phyloP scores from a whole-genome alignment of 2,888 invertebrate species.

The Coenonympha arcania region DNA sequence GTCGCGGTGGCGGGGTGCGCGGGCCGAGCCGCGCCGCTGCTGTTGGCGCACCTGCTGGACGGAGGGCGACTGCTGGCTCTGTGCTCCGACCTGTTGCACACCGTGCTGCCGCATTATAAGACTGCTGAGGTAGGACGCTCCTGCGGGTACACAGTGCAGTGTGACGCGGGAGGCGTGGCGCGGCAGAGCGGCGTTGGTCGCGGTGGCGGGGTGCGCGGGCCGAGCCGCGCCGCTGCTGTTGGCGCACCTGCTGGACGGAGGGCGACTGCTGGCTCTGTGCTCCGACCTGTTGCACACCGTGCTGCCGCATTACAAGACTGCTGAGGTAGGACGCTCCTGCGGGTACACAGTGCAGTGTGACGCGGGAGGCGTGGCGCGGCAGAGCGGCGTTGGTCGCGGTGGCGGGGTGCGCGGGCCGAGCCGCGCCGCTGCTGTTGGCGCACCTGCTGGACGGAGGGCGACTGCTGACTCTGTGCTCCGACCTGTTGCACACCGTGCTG shows the following conservation, averaged over 20 bases:
- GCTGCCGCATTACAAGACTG: neutral
- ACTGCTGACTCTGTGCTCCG: conserved; percentile 85
- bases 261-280: neutral
- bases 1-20: conserved; percentile 86
- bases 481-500: conserved; percentile 82
- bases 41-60: conserved; percentile 80
- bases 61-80: conserved; percentile 85
- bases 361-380: conserved; percentile 75
- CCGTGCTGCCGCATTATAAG: conserved; percentile 84
- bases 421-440: conserved; percentile 79
- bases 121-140: conserved; percentile 88
- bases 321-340: too few relatives aligned
- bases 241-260: neutral
- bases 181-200: neutral
- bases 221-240: neutral
- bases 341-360: conserved; percentile 67
- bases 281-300: neutral
- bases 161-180: neutral
- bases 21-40: conserved; percentile 76
- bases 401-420: conserved; percentile 81
- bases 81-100: conserved; percentile 85
- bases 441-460: conserved; percentile 83
- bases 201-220: neutral
- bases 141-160: too few relatives aligned
- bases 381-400: conserved; percentile 82